Evolutionary conservation across 2,888 invertebrate species (phyloP).

Genomic region (Erebia ligea): DNA sequence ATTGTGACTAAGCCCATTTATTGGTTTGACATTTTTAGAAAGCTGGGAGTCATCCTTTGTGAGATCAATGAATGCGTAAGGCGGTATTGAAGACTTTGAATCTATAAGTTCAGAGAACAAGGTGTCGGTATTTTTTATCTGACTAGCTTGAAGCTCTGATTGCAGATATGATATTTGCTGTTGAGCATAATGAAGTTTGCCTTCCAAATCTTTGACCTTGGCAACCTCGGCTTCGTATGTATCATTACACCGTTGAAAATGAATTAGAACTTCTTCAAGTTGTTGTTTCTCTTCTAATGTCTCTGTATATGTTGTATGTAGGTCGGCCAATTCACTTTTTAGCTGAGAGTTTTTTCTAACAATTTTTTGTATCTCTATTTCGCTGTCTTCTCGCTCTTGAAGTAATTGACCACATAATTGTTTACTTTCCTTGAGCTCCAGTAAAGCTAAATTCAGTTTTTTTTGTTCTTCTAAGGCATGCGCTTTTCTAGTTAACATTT

Average conservation of each 20-base stretch:
- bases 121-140: background rate
- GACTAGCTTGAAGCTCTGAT: background rate
- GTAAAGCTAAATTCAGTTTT: background rate
- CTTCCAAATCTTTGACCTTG: background rate
- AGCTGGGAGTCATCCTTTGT: background rate
- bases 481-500: background rate
- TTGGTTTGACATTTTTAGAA: background rate
- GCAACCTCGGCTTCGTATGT: background rate
- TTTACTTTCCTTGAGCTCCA: background rate
- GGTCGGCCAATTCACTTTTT: background rate
- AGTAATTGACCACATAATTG: background rate
- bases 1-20: background rate
- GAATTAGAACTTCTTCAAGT: background rate
- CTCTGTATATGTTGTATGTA: background rate
- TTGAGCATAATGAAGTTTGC: background rate
- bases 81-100: background rate
- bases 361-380: conserved; percentile 1
- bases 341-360: background rate
- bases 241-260: background rate
- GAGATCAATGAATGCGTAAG: background rate
- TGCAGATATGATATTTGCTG: background rate
- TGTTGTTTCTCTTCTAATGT: background rate
- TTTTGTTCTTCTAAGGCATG: background rate
- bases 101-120: background rate
- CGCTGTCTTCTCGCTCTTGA: background rate